A percentile compares a stretch with the other conserved stretches of the same genome.
Conservation (phyloP, 2,888 invertebrate species). For the Lordiphosa andalusiaca region DNA sequence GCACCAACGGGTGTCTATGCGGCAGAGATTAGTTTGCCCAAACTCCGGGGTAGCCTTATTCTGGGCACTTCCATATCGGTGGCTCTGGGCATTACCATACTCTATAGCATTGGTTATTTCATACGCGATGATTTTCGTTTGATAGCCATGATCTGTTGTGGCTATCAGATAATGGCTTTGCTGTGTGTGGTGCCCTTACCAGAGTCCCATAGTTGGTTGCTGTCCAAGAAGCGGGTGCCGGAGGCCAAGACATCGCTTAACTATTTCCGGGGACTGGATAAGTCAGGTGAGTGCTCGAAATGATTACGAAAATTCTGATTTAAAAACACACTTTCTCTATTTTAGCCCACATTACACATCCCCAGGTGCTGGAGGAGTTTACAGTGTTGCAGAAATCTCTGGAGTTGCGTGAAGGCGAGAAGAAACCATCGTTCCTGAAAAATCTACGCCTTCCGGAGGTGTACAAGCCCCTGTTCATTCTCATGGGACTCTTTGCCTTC, state of each 20-base stretch:
- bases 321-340: background rate
- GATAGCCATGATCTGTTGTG: slow-evolving; percentile 75
- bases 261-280: slow-evolving; percentile 83
- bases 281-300: slow-evolving; percentile 53
- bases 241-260: slow-evolving; percentile 83
- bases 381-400: slow-evolving; percentile 68
- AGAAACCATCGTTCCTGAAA: slow-evolving; percentile 61
- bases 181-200: slow-evolving; percentile 82
- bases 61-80: slow-evolving; percentile 84
- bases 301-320: background rate
- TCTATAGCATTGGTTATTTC: slow-evolving; percentile 84
- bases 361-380: slow-evolving; percentile 73
- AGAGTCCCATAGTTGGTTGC: slow-evolving; percentile 87
- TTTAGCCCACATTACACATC: slow-evolving; percentile 69
- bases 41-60: slow-evolving; percentile 84
- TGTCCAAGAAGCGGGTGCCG: slow-evolving; percentile 82
- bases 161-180: slow-evolving; percentile 73
- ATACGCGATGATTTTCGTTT: slow-evolving; percentile 78
- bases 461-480: slow-evolving; percentile 79
- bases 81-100: slow-evolving; percentile 84
- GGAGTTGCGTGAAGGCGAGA: slow-evolving; percentile 60
- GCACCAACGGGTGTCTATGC: slow-evolving; percentile 79
- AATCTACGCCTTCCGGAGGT: slow-evolving; percentile 76
- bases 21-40: slow-evolving; percentile 81
- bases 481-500: slow-evolving; percentile 85